Conservation (phyloP, 2,797 vertebrate species). For the Poeciliopsis presidionis region DNA sequence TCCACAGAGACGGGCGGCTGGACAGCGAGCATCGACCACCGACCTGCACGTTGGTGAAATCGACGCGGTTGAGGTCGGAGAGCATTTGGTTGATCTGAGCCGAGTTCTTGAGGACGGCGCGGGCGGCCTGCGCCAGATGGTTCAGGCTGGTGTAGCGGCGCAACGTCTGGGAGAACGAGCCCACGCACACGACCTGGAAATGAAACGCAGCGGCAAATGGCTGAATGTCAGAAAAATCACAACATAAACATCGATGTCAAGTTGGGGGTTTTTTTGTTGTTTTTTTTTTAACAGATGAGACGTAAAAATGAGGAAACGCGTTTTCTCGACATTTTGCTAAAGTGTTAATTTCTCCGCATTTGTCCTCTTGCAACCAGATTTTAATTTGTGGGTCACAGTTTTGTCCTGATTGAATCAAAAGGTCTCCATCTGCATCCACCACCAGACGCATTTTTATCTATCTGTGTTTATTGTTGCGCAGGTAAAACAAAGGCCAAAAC, state of each 20-base stretch:
- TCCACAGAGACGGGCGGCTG: too few relatives aligned
- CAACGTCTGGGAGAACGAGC: constrained; percentile 91
- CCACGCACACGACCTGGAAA: constrained; percentile 87
- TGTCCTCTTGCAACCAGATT: background rate
- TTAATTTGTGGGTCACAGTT: too few relatives aligned
- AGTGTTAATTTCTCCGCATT: background rate
- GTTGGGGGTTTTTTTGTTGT: background rate
- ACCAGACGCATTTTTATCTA: too few relatives aligned
- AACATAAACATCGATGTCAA: background rate
- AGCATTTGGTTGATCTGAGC: constrained; percentile 97
- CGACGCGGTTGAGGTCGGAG: constrained; percentile 92
- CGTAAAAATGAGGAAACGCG: background rate
- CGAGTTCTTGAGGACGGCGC: constrained; percentile 92
- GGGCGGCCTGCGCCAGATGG: constrained; percentile 92
- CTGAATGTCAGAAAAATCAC: background rate
- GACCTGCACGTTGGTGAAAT: constrained; percentile 96
- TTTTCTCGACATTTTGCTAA: background rate
- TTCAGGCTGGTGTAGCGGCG: constrained; percentile 94
- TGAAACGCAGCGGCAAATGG: background rate
- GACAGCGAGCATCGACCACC: background rate
- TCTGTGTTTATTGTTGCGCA: too few relatives aligned
- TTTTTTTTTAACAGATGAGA: background rate
- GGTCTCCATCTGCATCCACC: too few relatives aligned
- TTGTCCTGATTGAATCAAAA: too few relatives aligned
- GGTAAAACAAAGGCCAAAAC: too few relatives aligned